Base-by-base conservation (phyloP, 2,113 vertebrate genomes). In the Paedocypris sp. region DNA sequence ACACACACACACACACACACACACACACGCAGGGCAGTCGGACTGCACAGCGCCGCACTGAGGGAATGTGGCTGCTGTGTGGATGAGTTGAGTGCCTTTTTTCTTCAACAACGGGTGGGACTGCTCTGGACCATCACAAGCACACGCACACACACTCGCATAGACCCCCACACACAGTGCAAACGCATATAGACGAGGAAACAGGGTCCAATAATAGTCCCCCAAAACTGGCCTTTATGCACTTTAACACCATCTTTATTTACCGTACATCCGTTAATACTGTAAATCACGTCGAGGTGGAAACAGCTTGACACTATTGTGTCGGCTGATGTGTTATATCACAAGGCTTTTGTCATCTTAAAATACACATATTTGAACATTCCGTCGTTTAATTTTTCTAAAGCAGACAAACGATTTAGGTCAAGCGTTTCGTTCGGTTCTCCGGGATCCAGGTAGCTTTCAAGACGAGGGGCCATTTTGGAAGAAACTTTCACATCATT, bases 51-150 rank as follows among this genome's bases (percentile, higher is more conserved):
- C 62, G 74, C 78, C 80, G 77, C 79, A 71, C 47, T 36, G 71
- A 75, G 75, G 76, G 75, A n/a, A 80, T 79, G 80, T 66, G 85
- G 85, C 74, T 47, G 67, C 50, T 71, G 70, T 82, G 85, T 85
- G 82, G 80, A 80, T 82, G 85, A 87, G 88, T 87, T 85, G 91
- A 95, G 91, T 97, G 93, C 92, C 93, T 97, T 96, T 87, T 91
- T 88, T 87, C 88, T 88, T 91, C 88, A 93, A 93, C 90, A 89
- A 90, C 90, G 89, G 89, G 89, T 86, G 85, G 83, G 81, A 84
- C 80, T 82, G 83, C 84, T 77, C 80, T 83, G 81, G 68, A 73
- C 58, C 23, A 58, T 16, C 52, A 52, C 20, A 66, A 4, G 6
- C 13, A 63, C 23, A 60, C 9, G 16, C 29, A 56, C 64, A 56